These are phyloP conservation scores for Peromyscus polionotus DNA, from an alignment of 2,113 vertebrate genomes.

Conservation along the genomic window DNA sequence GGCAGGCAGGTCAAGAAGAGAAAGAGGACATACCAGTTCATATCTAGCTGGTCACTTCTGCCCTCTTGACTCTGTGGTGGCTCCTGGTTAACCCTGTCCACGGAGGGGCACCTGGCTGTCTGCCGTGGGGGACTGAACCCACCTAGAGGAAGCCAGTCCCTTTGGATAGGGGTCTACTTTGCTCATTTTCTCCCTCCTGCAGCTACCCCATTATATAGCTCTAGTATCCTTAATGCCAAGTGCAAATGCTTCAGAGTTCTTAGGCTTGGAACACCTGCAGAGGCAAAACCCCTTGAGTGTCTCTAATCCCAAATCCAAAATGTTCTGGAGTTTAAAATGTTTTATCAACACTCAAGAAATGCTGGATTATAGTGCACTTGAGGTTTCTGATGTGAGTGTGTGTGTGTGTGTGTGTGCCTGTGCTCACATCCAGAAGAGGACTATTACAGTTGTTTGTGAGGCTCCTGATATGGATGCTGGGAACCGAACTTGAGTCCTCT, in stretches of 20 bases:
- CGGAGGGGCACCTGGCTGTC: neutral
- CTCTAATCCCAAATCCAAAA: neutral
- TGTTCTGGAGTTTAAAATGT: neutral
- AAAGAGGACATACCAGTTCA: neutral
- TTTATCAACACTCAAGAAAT: neutral
- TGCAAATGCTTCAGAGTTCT: neutral
- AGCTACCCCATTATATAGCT: neutral
- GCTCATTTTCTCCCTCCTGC: neutral
- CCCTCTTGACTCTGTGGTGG: neutral
- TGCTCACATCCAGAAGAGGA: neutral
- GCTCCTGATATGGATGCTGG: neutral
- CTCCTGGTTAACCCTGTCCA: neutral
- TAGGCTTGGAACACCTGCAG: neutral
- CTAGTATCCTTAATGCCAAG: neutral
- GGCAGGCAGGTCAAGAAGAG: neutral
- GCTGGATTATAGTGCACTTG: neutral
- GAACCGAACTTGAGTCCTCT: neutral
- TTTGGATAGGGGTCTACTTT: neutral
- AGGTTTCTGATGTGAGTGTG: neutral
- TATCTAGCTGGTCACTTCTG: neutral
- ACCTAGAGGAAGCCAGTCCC: neutral
- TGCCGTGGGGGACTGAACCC: neutral
- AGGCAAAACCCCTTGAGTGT: neutral
- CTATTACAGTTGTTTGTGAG: neutral
- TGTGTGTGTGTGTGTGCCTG: neutral